Conservation (phyloP, 2,113 vertebrate genomes). For the Sinocyclocheilus anophthalmus region DNA sequence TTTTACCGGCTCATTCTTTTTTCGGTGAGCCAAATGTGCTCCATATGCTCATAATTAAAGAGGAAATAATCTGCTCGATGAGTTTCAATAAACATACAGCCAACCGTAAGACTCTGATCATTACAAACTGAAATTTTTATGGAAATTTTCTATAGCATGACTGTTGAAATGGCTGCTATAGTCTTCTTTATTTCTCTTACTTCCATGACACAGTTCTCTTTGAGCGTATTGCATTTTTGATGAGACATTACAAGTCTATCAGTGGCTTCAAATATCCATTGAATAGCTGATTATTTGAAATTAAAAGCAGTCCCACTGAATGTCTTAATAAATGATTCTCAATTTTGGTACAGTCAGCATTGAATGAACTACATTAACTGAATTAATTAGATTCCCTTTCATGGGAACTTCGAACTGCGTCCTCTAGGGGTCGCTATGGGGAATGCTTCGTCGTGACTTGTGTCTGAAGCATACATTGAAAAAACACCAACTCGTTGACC, state of each 20-base stretch:
- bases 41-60: constrained; percentile 4
- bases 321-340: not conserved
- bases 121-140: not conserved
- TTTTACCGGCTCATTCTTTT: not conserved
- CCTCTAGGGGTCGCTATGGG: too few species aligned
- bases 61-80: not conserved
- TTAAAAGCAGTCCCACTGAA: not conserved
- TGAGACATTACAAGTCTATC: not conserved
- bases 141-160: not conserved
- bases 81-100: constrained; percentile 7
- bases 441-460: too few species aligned
- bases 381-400: not conserved
- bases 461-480: too few species aligned
- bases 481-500: too few species aligned
- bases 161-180: not conserved
- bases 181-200: not conserved
- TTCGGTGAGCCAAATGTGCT: not conserved
- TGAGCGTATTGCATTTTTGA: constrained; percentile 1
- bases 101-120: not conserved
- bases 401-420: too few species aligned
- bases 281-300: not conserved
- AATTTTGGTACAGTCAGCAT: not conserved
- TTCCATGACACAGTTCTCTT: not conserved
- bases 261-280: not conserved
- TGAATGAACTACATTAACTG: not conserved